Percentiles rank a stretch among this genome's conserved stretches.
These are phyloP conservation scores for Epirrita christyi DNA, from an alignment of 2,888 invertebrate species.

Conservation along the genomic window DNA sequence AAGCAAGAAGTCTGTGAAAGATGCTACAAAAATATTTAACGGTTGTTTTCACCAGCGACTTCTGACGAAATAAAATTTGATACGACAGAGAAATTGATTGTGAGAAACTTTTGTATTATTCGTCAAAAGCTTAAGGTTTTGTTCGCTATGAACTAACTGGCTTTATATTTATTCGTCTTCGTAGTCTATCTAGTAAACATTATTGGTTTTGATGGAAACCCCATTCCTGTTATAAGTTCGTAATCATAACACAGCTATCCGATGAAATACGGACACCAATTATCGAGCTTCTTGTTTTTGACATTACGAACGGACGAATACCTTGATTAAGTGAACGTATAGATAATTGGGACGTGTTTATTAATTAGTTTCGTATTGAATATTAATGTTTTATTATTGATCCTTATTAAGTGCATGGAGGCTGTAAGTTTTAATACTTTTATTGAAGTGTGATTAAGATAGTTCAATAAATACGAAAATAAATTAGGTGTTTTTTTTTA, in stretches of 20 bases:
- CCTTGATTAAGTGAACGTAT: slow-evolving; percentile 62
- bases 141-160: no score
- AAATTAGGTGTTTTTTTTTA: no score
- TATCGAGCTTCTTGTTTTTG: slow-evolving; percentile 67
- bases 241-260: slow-evolving; percentile 55
- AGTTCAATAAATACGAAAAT: no score
- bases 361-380: slow-evolving; percentile 63
- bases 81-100: no score
- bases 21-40: no score
- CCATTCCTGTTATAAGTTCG: slow-evolving; percentile 42
- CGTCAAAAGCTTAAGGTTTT: no score
- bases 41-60: no score
- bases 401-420: slow-evolving; percentile 10
- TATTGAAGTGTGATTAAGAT: not conserved
- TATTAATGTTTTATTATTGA: slow-evolving; percentile 46
- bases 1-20: not conserved
- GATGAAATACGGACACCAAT: slow-evolving; percentile 65
- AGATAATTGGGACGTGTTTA: slow-evolving; percentile 70
- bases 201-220: slow-evolving; percentile 1
- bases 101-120: no score
- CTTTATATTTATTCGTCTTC: no score
- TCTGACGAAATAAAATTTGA: no score
- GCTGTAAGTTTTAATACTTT: slow-evolving; percentile 50
- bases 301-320: slow-evolving; percentile 44
- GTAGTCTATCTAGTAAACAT: no score